Evolutionary conservation across 2,888 invertebrate species (phyloP), one percentile per base, ranked within the genome.

Genomic region (Minunthozetes semirufus): DNA sequence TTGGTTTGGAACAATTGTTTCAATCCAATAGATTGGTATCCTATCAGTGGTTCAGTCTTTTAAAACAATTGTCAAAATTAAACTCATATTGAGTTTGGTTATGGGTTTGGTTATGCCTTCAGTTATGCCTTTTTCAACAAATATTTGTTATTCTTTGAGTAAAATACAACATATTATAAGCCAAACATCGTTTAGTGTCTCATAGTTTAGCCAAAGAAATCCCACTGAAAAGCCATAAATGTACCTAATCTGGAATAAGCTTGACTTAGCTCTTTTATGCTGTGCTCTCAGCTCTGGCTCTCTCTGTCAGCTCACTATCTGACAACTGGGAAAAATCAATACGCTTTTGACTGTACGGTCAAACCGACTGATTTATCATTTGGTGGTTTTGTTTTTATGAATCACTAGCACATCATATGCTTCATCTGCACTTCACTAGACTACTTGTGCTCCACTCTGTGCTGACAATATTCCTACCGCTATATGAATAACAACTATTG

Each of bases 41-140:
- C 13, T 70, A 25, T 48, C 17, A 70, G 46, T 70, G 48, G 22
- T 42, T 48, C 17, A 70, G 46, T 70, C 70, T 25, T 42, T 70
- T 70, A 70, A 70, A 70, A 70, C 42, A 42, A 70, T 70, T 70
- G 42, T 70, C 19, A 70, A 70, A 70, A 70, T 70, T 70, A 70
- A 70, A 70, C 46, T 8, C 22, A 66, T 59, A 29, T 66, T 29
- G 42, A 29, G 29, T 66, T 66, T 42, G n/a, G n/a, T 66, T 19
- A 17, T 42, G 29, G 5, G 1, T n/a, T 33, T 8, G 8, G 33
- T 6, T 8, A 33, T 6, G 8, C 13, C 3, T 50, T 50, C 13
- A 46, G 25, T 33, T 63, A 11, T 63, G 63, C 66, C 42, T 66
- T 33, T 66, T 33, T 33, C 42, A 42, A 42, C 42, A 13, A 42